A percentile compares a stretch with the other conserved stretches of the same genome.
These are phyloP conservation scores for Rostratula benghalensis DNA, from an alignment of 2,113 vertebrate species.

Conservation along the genomic window DNA sequence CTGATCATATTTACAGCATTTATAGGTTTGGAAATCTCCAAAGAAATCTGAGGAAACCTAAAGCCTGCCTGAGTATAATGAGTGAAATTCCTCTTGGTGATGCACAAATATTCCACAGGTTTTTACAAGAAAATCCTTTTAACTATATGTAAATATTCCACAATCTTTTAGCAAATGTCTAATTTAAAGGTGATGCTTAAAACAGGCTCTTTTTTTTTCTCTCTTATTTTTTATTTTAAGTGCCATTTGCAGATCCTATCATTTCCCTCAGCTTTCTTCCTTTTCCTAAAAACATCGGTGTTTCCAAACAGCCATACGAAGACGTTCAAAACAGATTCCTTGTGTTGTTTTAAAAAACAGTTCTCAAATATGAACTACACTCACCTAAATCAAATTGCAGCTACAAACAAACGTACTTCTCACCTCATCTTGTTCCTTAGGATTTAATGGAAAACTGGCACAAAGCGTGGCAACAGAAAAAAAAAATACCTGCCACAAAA, in stretches of 20 bases:
- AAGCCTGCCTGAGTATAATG: conserved; percentile 39
- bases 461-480: conserved; percentile 58
- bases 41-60: conserved; percentile 67
- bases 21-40: conserved; percentile 67
- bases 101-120: conserved; percentile 64
- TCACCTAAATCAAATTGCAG: conserved; percentile 56
- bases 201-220: conserved; percentile 37
- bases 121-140: conserved; percentile 57
- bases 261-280: conserved; percentile 57
- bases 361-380: conserved; percentile 16
- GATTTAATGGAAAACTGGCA: conserved; percentile 72
- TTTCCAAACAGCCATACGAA: conserved; percentile 60
- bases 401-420: conserved; percentile 72
- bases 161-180: conserved; percentile 65
- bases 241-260: conserved; percentile 63
- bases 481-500: conserved; percentile 66
- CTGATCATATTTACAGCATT: conserved; percentile 67
- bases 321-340: conserved; percentile 8
- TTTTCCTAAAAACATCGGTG: conserved; percentile 57
- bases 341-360: not conserved
- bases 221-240: conserved; percentile 53
- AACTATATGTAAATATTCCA: conserved; percentile 61
- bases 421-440: conserved; percentile 68
- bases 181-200: conserved; percentile 69
- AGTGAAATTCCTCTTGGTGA: conserved; percentile 69